Conservation (phyloP, 2,888 invertebrate genomes). For the Hanleya hanleyi region DNA sequence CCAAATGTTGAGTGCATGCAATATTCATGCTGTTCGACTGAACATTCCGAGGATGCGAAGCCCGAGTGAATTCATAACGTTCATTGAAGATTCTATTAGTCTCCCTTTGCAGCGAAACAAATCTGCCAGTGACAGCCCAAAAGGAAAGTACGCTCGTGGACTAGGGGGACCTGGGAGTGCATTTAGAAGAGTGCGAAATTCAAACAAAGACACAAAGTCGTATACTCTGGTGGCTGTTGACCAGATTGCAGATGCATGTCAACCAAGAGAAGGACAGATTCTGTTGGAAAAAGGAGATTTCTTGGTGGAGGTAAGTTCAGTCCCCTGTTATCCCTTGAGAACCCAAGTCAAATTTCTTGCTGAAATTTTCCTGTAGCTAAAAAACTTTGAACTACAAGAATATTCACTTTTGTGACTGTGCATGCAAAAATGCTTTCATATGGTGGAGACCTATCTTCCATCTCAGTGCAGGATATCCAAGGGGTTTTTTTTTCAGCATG, state of each 20-base stretch:
- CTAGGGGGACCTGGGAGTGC: conserved; percentile 10
- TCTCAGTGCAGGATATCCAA: too few species aligned
- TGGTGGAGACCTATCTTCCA: too few species aligned
- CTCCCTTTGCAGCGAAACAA: neutral
- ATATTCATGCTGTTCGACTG: neutral
- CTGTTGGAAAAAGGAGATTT: conserved; percentile 3
- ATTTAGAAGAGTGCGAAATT: neutral
- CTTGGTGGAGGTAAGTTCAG: conserved; percentile 6
- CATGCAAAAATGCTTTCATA: too few species aligned
- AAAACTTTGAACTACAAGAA: too few species aligned
- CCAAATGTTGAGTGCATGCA: neutral
- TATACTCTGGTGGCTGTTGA: neutral
- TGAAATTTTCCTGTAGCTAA: too few species aligned
- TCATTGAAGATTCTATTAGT: neutral
- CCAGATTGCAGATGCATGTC: neutral
- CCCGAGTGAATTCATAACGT: neutral
- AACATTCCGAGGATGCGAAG: neutral
- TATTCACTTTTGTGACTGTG: too few species aligned
- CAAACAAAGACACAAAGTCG: neutral
- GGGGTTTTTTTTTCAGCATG: too few species aligned
- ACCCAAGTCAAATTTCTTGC: too few species aligned
- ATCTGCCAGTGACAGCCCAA: neutral
- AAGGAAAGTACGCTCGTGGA: neutral
- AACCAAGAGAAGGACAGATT: neutral
- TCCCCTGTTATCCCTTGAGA: too few species aligned